Percentiles rank a stretch among this genome's conserved stretches.
Evolutionary conservation across 53 echinoderm and acorn worm genomes (phyloP).

Genomic region (Arbacia lixula): DNA sequence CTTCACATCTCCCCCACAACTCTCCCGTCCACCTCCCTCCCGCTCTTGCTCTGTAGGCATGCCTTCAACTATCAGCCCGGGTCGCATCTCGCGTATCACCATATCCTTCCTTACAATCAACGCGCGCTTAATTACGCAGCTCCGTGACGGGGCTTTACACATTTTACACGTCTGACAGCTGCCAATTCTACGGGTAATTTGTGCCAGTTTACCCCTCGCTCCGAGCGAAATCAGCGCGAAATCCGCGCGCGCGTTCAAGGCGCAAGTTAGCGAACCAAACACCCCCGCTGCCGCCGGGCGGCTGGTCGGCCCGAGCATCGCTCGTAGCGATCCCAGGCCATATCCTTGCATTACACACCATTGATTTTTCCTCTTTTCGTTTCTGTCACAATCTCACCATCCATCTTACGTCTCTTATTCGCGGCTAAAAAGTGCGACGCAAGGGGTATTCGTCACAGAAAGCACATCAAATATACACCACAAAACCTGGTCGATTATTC

Average conservation of each 20-base stretch:
- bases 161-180: constrained; percentile 57
- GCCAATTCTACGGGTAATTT: constrained; percentile 63
- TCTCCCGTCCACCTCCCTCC: not conserved
- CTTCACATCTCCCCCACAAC: not conserved
- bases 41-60: not conserved
- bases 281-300: constrained; percentile 44
- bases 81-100: not conserved
- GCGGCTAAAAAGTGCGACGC: constrained; percentile 61
- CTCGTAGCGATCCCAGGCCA: constrained; percentile 14
- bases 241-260: constrained; percentile 47
- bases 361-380: constrained; percentile 63
- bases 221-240: constrained; percentile 31
- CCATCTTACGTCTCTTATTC: constrained; percentile 60
- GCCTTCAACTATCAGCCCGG: constrained; percentile 23
- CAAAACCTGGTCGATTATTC: constrained; percentile 55
- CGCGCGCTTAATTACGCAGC: constrained; percentile 54
- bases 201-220: constrained; percentile 59
- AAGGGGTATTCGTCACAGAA: constrained; percentile 57
- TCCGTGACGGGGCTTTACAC: constrained; percentile 55
- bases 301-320: constrained; percentile 38
- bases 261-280: constrained; percentile 49
- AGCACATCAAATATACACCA: constrained; percentile 64
- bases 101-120: constrained; percentile 26
- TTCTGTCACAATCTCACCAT: constrained; percentile 59
- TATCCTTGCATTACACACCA: constrained; percentile 60